Base-by-base conservation (phyloP, 2,888 invertebrate species). In the Erannis defoliaria region DNA sequence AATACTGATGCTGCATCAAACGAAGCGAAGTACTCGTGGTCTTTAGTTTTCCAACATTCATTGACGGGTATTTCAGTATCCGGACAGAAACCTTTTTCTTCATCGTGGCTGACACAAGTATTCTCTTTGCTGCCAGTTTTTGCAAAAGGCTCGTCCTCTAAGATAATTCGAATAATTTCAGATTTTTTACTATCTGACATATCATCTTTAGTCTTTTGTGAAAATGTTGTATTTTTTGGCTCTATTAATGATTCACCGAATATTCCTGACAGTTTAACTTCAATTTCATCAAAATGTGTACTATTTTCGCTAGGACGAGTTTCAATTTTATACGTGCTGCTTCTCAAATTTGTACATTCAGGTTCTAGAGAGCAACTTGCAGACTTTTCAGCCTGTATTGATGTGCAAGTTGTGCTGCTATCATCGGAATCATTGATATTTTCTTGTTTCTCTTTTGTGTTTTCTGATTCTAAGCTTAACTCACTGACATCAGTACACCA, bases 261-360 rank as follows among this genome's bases (percentile, higher is more conserved):
- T 6, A 49, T 57, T 35, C 31, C 21, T 18, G 56, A 42, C 16
- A 57, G 18, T 21, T 40, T 49, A 23, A 37, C 19, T 51, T 53
- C 45, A 16, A 58, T 37, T 2, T 53, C 51, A 19, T 46, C 58
- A 38, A 3, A 45, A 31, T 45, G n/a, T 45, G 29, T 19, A 8
- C 19, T 45, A 9, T 38, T 45, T 29, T 29, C 14, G 21, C 18
- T 10, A 12, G 26, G n/a, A 10, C 14, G 26, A 18, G 21, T 3
- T 5, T 9, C 23, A 31, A 14, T 21, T 6, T 43, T 12, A n/a
- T 23, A 2, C 1, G 16, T 35, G 14, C 4, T 23, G 14, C 18
- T 50, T 5, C 18, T 50, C 3, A 18, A 9, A 21, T 29, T 14
- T n/a, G 35, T 3, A 35, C 14, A n/a, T 19, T 46, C 29, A 16